Conservation (phyloP, 2,888 invertebrate genomes). For the Lycocerus yunnanus region DNA sequence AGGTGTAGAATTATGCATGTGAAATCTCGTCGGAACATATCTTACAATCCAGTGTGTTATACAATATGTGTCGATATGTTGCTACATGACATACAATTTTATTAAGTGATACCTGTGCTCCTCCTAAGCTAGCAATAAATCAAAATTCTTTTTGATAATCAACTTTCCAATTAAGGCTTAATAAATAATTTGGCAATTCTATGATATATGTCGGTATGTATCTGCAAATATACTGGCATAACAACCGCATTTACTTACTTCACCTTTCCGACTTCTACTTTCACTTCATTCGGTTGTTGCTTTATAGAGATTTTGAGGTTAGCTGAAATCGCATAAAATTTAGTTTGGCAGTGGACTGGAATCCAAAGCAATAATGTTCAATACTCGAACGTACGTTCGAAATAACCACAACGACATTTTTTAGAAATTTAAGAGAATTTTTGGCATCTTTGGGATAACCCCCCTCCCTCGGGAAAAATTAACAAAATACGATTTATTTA, state of each 20-base stretch:
- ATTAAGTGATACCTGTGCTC: constrained; percentile 12
- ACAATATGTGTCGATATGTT: constrained; percentile 27
- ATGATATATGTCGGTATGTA: neutral
- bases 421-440: too few relatives aligned
- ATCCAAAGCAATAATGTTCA: too few relatives aligned
- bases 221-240: neutral
- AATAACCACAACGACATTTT: too few relatives aligned
- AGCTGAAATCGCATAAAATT: neutral
- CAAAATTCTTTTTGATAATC: neutral
- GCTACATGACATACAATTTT: constrained; percentile 23
- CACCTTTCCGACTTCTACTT: neutral
- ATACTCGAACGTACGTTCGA: too few relatives aligned
- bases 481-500: too few relatives aligned
- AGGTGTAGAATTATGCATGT: constrained; percentile 34
- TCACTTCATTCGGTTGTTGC: neutral
- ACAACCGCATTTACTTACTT: neutral
- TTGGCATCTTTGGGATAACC: too few relatives aligned
- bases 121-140: neutral
- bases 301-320: neutral
- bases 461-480: too few relatives aligned
- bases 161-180: neutral
- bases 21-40: constrained; percentile 20
- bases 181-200: neutral
- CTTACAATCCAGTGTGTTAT: constrained; percentile 23
- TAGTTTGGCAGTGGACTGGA: too few relatives aligned